Evolutionary conservation across 2,797 vertebrate genomes (phyloP).

Genomic region (Potorous gilbertii): DNA sequence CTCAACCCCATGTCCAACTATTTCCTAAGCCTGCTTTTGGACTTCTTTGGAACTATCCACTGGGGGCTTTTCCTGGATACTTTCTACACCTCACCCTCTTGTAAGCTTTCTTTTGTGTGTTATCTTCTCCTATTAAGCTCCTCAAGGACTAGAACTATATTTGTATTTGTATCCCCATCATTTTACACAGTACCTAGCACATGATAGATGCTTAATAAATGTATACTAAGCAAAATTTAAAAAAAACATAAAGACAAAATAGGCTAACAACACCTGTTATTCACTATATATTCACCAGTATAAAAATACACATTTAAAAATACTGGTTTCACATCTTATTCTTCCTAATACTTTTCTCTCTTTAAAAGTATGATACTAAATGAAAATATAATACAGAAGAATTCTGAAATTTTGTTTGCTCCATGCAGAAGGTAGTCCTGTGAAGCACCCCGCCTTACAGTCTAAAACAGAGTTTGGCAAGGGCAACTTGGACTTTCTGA

Average conservation of each 20-base stretch:
- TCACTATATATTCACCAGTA: slow-evolving; percentile 16
- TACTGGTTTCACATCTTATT: rapidly evolving
- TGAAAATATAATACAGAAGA: not conserved
- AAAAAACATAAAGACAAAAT: not conserved
- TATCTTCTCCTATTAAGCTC: not conserved
- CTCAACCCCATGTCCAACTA: not conserved
- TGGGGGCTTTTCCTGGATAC: not conserved
- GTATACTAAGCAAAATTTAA: not conserved
- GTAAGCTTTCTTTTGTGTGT: not conserved
- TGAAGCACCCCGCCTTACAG: not conserved
- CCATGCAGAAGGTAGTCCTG: not conserved
- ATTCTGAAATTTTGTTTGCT: not conserved
- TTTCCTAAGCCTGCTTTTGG: not conserved
- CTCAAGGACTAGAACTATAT: not conserved
- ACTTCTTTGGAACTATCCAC: not conserved
- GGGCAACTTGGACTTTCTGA: not conserved
- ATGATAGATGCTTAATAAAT: not conserved
- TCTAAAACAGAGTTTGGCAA: not conserved
- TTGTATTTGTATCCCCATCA: not conserved
- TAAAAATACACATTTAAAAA: not conserved
- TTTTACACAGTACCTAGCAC: not conserved
- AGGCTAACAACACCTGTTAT: slow-evolving; percentile 6
- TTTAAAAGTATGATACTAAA: not conserved
- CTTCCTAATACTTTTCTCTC: not conserved
- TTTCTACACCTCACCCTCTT: not conserved